Percentiles rank a stretch among this genome's conserved stretches.
Evolutionary conservation across 2,113 vertebrate species (phyloP).

Genomic region (Leucoraja erinaceus): DNA sequence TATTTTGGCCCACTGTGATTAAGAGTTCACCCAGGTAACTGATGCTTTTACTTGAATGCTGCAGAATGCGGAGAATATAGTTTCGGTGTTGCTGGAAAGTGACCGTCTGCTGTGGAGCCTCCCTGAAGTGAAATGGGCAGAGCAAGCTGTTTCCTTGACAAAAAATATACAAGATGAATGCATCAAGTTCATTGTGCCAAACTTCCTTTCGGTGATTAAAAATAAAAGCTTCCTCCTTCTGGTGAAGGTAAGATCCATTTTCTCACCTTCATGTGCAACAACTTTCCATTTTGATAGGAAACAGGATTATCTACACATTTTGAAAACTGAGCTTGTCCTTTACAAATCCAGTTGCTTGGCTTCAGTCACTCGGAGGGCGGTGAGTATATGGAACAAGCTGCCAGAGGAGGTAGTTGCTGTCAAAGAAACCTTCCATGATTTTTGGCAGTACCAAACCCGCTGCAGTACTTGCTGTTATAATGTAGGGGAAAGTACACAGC

Average conservation of each 20-base stretch:
- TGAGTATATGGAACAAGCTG: no score
- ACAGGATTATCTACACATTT: neutral
- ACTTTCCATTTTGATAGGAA: no score
- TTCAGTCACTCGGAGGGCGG: no score
- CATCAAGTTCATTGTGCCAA: slow-evolving; percentile 63
- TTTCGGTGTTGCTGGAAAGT: slow-evolving; percentile 72
- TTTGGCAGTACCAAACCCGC: neutral
- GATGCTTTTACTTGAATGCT: neutral
- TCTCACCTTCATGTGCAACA: slow-evolving; percentile 40
- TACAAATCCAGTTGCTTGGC: neutral
- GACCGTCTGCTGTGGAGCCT: slow-evolving; percentile 74
- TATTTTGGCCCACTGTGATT: neutral
- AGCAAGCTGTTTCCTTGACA: slow-evolving; percentile 65
- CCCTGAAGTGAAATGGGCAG: slow-evolving; percentile 86
- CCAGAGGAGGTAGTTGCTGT: no score
- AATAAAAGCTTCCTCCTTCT: slow-evolving; percentile 71
- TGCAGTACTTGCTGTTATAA: neutral
- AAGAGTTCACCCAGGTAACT: neutral
- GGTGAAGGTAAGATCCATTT: slow-evolving; percentile 63
- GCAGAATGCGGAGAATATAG: slow-evolving; percentile 58
- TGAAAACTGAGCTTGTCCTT: neutral
- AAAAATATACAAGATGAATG: slow-evolving; percentile 74
- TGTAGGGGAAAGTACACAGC: neutral
- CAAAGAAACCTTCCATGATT: neutral
- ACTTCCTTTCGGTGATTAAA: slow-evolving; percentile 64